These are phyloP conservation scores for Lagenorhynchus albirostris DNA, from an alignment of 2,113 vertebrate species.

Conservation along the genomic window DNA sequence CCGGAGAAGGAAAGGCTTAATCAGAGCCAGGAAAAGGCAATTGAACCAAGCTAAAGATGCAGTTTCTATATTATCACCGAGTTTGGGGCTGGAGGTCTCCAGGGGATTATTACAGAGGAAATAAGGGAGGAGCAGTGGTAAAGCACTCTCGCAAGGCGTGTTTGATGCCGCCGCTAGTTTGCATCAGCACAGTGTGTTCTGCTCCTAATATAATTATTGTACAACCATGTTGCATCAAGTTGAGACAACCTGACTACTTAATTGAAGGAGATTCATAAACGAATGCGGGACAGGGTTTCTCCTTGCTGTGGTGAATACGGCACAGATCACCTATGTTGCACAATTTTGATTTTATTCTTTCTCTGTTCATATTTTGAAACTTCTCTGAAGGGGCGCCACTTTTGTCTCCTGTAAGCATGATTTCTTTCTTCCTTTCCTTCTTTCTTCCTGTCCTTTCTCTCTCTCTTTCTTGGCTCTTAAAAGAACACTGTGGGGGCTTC, in stretches of 20 bases:
- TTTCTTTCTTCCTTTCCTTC: neutral
- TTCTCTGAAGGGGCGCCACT: neutral
- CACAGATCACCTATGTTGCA: neutral
- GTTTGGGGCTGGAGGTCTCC: neutral
- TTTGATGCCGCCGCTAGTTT: neutral
- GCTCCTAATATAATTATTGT: neutral
- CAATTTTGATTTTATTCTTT: neutral
- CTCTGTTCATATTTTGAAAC: neutral
- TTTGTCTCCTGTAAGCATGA: neutral
- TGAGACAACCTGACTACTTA: neutral
- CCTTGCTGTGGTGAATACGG: neutral
- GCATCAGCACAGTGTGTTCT: neutral
- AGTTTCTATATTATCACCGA: neutral
- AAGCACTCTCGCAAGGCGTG: too few relatives aligned
- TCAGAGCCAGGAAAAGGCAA: neutral
- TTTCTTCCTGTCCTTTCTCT: neutral
- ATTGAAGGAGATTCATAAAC: neutral
- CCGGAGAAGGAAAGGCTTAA: neutral
- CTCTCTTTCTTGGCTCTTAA: neutral
- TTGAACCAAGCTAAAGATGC: rapidly evolving
- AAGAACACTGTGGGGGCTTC: neutral
- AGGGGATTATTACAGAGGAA: neutral
- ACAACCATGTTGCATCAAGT: too few relatives aligned
- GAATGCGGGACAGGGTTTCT: neutral
- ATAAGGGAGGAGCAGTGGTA: rapidly evolving